phyloP scores from a whole-genome alignment of 2,113 vertebrate genomes.

The Bambusicola thoracicus region DNA sequence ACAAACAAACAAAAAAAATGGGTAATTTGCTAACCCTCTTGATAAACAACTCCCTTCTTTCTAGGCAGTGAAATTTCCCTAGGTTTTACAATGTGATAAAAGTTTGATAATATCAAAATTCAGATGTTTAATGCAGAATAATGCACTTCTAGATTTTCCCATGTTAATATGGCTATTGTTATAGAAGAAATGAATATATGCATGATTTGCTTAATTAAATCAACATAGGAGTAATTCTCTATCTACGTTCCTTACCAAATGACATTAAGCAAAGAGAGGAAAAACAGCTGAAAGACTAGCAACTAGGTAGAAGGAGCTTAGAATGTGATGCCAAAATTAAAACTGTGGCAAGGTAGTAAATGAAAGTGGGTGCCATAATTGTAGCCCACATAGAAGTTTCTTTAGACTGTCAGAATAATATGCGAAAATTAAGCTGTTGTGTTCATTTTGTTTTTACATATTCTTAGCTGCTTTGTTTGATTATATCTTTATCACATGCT shows the following conservation, averaged over 20 bases:
- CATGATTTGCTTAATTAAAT: background rate
- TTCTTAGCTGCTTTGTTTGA: background rate
- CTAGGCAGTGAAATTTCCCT: background rate
- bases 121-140: background rate
- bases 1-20: no score
- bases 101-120: background rate
- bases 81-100: background rate
- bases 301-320: background rate
- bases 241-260: background rate
- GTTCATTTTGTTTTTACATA: background rate
- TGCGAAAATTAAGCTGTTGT: background rate
- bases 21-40: constrained; percentile 18
- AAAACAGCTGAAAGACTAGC: background rate
- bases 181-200: background rate
- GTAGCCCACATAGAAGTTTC: background rate
- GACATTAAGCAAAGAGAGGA: background rate
- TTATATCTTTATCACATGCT: background rate
- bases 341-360: background rate
- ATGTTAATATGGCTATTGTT: background rate
- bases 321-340: background rate
- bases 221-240: background rate
- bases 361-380: background rate
- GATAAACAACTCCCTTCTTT: constrained; percentile 3
- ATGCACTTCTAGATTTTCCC: background rate
- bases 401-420: background rate